These are phyloP conservation scores for Thalpophila matura DNA, from an alignment of 2,888 invertebrate species.

Conservation along the genomic window DNA sequence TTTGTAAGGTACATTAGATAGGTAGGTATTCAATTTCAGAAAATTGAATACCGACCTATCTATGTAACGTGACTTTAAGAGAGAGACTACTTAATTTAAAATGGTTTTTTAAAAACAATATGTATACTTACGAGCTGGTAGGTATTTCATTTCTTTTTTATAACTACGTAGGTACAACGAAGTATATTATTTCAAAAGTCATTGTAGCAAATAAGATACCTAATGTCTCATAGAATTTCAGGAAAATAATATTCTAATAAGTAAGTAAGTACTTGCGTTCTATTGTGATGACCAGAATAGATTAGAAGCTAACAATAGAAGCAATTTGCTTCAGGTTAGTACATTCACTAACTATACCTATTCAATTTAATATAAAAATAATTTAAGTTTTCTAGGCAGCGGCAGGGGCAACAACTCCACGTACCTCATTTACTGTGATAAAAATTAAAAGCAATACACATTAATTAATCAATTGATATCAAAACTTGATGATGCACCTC, in stretches of 20 bases:
- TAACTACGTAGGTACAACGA: too few species aligned
- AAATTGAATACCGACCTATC: too few species aligned
- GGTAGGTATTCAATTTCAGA: too few species aligned
- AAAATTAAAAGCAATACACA: conserved; percentile 43
- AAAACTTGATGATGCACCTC: conserved; percentile 53
- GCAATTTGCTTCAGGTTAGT: conserved; percentile 32
- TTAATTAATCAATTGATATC: conserved; percentile 49
- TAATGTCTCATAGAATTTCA: not conserved
- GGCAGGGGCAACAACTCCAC: too few species aligned
- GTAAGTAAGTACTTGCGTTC: not conserved
- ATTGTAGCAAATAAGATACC: conserved; percentile 1
- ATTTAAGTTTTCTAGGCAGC: conserved; percentile 10
- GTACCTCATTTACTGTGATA: conserved; percentile 27
- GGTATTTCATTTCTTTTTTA: too few species aligned
- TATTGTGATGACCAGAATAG: conserved; percentile 13
- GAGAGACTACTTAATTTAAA: too few species aligned
- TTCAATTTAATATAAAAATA: conserved; percentile 25
- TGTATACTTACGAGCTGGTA: too few species aligned
- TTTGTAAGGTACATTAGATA: too few species aligned
- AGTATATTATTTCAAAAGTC: not conserved
- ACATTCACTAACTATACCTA: conserved; percentile 25
- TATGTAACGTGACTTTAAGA: too few species aligned
- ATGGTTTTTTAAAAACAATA: too few species aligned
- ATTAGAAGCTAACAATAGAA: conserved; percentile 29
- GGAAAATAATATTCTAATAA: conserved; percentile 8